Evolutionary conservation across 2,888 invertebrate species (phyloP).

Genomic region (Drosophila greeni): DNA sequence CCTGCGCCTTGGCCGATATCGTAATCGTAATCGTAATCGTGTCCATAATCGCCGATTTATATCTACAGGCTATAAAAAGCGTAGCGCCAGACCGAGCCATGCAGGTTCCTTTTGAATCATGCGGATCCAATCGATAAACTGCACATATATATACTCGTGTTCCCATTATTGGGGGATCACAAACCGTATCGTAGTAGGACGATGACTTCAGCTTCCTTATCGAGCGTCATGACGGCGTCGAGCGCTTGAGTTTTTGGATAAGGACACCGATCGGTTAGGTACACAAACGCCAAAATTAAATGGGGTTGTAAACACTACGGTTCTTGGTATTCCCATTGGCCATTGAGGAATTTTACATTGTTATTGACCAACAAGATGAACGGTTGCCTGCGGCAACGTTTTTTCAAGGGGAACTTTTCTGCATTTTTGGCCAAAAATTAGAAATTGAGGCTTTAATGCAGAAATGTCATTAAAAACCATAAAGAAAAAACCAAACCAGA

Average conservation of each 20-base stretch:
- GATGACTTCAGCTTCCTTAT: conserved; percentile 29
- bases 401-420: too few species aligned
- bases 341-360: conserved; percentile 1
- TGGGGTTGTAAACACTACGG: neutral
- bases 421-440: too few species aligned
- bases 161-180: conserved; percentile 28
- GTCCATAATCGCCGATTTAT: conserved; percentile 10
- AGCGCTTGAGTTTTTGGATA: conserved; percentile 5
- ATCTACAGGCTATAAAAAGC: conserved; percentile 6
- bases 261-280: conserved; percentile 3
- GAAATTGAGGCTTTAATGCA: too few species aligned
- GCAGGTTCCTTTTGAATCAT: conserved; percentile 12
- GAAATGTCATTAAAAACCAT: too few species aligned
- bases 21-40: conserved; percentile 6
- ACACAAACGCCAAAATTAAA: conserved; percentile 3
- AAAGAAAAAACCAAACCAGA: too few species aligned
- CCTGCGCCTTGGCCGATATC: conserved; percentile 6
- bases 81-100: conserved; percentile 10
- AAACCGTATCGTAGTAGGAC: conserved; percentile 31
- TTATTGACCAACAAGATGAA: neutral
- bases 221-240: neutral
- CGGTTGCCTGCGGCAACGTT: too few species aligned
- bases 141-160: neutral
- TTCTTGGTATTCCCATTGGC: neutral
- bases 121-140: conserved; percentile 7